Base-by-base conservation (phyloP, 2,888 invertebrate genomes). In the Drosophila pegasa region DNA sequence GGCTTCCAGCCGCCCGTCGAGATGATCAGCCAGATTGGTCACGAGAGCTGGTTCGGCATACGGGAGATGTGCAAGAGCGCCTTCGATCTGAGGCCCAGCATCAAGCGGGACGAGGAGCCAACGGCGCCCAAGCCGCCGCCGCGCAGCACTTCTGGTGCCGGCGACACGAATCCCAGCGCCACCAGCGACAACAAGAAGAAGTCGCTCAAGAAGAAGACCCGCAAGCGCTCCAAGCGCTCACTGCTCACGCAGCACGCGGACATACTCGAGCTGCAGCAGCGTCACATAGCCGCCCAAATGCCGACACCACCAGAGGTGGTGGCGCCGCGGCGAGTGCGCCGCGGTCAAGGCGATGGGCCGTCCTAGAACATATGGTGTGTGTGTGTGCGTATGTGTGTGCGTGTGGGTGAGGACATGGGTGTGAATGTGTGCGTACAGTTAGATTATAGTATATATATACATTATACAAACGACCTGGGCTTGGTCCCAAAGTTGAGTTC, bases 41-140 rank as follows among this genome's bases (percentile, higher is more conserved):
- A 90, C 54, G 92, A 92, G 73, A 91, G 91, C 50, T 92, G 92
- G 92, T 86, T 89, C 52, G 92, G 92, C 20, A 91, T 92, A 48
- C 88, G 88, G n/a, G 92, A 92, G 69, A 92, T 92, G 92, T 92
- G 91, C 72, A 89, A 88, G 62, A 81, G 77, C 10, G 90, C 91
- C 41, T 86, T 80, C 18, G 83, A 89, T 62, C 51, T 90, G 50
- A 64, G 89, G 0, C 25, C 48, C 5, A 62, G 55, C 12, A 89
- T 89, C 38, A 52, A 60, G 6, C 83, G 88, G 2, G 59, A 71
- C 0, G 56, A 41, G 1, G 89, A 83, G 18, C 78, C 78, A 0
- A 14, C 14, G 18, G 35, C 63, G 20, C 64, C 78, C 3, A 62
- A 12, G n/a, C 75, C 78, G 12, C 20, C 37, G 8, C 12, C 27